Evolutionary conservation across 2,888 invertebrate species (phyloP), one percentile per base, ranked within the genome.

Genomic region (Schrankia costaestrigalis): DNA sequence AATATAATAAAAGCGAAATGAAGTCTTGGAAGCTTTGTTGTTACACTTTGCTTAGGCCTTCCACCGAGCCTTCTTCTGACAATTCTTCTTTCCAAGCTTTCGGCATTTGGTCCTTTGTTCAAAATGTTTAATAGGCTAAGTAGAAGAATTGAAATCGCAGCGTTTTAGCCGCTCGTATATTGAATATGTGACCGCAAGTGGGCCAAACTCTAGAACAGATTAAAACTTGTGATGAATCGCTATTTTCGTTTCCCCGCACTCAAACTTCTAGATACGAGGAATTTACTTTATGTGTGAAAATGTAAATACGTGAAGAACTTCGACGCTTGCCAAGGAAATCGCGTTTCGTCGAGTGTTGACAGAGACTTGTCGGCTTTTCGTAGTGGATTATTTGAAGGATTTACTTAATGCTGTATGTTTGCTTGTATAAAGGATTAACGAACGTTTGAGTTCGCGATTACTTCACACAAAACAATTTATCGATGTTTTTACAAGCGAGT

Each of bases 201-300:
- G 73, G 80, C 74, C 76, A 74, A 82, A 83, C 78, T 79, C 65
- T 66, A 63, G 64, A 82, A 81, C 80, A 83, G 80, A 82, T 82
- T 83, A 83, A 83, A 84, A 83, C 78, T 84, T 83, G 74, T 82
- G 81, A 81, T 80, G 83, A 83, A 83, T 82, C 77, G 81, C 74
- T 79, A 78, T 81, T 81, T 83, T 78, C 79, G 70, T 76, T 78
- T 68, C 63, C 39, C 69, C 63, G 57, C 71, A 68, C 76, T 74
- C 71, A 66, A 73, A 78, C 72, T 79, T 75, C 67, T 68, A 67
- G 74, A 73, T 77, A 71, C 71, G 73, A 71, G 79, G 64, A 75
- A 79, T 84, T 78, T 78, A 78, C 80, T 83, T 79, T 77, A 78
- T 79, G 76, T 83, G 80, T 78, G 78, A 80, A 84, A 83, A 85